phyloP scores from a whole-genome alignment of 1,140 invertebrate genomes.

The Ctenoplectra terminalis region DNA sequence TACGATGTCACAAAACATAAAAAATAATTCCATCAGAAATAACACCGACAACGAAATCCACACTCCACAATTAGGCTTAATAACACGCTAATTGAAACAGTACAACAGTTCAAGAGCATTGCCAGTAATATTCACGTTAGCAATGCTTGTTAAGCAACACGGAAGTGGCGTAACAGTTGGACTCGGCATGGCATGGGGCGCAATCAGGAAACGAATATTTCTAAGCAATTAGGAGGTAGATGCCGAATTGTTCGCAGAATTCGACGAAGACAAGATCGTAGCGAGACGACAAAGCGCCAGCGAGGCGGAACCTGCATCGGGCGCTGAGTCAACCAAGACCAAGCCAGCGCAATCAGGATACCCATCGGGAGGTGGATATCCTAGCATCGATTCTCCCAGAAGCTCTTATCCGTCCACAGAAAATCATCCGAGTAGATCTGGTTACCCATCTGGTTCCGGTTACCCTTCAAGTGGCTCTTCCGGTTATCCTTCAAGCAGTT shows the following conservation, averaged over 20 bases:
- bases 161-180: conserved; percentile 39
- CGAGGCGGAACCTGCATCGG: background rate
- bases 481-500: too few relatives aligned
- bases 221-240: conserved; percentile 62
- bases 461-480: too few relatives aligned
- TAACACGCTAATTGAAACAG: conserved; percentile 13
- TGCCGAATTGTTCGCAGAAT: conserved; percentile 78
- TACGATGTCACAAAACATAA: background rate
- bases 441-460: background rate
- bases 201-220: background rate
- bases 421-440: conserved; percentile 37
- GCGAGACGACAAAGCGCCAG: conserved; percentile 44
- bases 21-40: background rate
- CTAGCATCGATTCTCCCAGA: conserved; percentile 18
- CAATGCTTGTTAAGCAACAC: background rate
- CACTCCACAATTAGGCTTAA: background rate
- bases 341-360: background rate
- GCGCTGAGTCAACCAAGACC: background rate
- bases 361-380: conserved; percentile 54
- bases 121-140: background rate
- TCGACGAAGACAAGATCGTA: conserved; percentile 59
- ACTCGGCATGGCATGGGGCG: conserved; percentile 62
- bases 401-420: conserved; percentile 5
- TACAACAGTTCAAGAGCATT: background rate
- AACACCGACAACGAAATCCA: background rate